phyloP scores from a whole-genome alignment of 23 tunicate genomes.

The Clavelina lepadiformis region DNA sequence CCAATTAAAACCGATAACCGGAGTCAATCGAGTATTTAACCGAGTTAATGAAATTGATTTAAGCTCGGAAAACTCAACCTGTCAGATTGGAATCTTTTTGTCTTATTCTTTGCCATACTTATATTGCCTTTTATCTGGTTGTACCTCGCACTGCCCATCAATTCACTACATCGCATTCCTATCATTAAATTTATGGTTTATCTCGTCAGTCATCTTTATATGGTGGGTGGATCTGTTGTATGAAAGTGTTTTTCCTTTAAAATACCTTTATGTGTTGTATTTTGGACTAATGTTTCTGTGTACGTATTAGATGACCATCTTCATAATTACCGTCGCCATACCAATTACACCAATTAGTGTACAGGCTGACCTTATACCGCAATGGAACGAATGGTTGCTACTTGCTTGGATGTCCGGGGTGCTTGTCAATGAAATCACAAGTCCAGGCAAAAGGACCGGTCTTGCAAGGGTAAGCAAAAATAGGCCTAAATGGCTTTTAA shows the following conservation, averaged over 20 bases:
- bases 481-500: too few relatives aligned
- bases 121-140: constrained; percentile 65
- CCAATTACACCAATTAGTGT: constrained; percentile 74
- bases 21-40: neutral
- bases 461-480: constrained; percentile 65
- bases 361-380: constrained; percentile 58
- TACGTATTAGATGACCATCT: constrained; percentile 33
- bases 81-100: constrained; percentile 68
- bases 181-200: constrained; percentile 84
- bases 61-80: constrained; percentile 54
- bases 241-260: neutral
- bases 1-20: too few relatives aligned
- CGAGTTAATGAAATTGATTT: too few relatives aligned
- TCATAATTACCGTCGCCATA: constrained; percentile 77
- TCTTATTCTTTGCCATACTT: constrained; percentile 58
- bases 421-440: constrained; percentile 75
- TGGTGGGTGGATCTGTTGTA: constrained; percentile 42
- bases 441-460: constrained; percentile 62
- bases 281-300: neutral
- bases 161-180: constrained; percentile 61
- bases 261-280: neutral
- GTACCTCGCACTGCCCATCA: constrained; percentile 62
- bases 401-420: constrained; percentile 90
- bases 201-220: constrained; percentile 86
- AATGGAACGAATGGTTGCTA: constrained; percentile 77